Evolutionary conservation across 2,797 vertebrate species (phyloP).

Genomic region (Pteronotus mesoamericanus): DNA sequence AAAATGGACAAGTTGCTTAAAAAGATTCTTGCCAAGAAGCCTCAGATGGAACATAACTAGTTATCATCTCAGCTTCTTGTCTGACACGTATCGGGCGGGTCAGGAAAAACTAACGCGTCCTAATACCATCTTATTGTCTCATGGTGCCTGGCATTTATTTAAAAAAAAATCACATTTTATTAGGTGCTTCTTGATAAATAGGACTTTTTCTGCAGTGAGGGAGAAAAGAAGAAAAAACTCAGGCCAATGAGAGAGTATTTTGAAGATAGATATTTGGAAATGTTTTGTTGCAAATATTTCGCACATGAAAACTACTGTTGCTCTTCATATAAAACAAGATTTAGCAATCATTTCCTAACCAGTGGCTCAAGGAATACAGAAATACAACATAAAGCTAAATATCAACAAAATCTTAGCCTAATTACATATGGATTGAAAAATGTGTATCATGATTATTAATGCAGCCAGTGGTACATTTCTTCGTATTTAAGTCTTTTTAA

Average conservation of each 20-base stretch:
- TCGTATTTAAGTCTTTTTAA: neutral
- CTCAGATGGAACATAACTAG: neutral
- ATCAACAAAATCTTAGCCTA: neutral
- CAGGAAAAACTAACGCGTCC: neutral
- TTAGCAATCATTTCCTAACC: neutral
- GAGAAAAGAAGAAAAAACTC: neutral
- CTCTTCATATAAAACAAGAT: neutral
- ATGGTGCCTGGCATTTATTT: neutral
- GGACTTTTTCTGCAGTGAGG: neutral
- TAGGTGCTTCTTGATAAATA: neutral
- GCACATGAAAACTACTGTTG: neutral
- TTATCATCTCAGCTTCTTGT: neutral
- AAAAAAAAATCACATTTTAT: neutral
- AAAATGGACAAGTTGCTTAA: neutral
- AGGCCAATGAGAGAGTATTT: neutral
- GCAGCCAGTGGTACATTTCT: neutral
- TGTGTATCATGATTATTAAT: neutral
- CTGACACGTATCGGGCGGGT: neutral
- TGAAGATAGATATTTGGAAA: neutral
- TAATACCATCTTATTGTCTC: neutral
- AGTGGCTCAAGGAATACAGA: neutral
- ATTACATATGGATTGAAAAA: neutral
- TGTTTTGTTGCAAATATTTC: neutral
- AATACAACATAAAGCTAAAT: neutral
- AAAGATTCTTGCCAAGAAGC: neutral